Evolutionary conservation across 2,797 vertebrate genomes (phyloP).

Genomic region (Muscicapa striata): DNA sequence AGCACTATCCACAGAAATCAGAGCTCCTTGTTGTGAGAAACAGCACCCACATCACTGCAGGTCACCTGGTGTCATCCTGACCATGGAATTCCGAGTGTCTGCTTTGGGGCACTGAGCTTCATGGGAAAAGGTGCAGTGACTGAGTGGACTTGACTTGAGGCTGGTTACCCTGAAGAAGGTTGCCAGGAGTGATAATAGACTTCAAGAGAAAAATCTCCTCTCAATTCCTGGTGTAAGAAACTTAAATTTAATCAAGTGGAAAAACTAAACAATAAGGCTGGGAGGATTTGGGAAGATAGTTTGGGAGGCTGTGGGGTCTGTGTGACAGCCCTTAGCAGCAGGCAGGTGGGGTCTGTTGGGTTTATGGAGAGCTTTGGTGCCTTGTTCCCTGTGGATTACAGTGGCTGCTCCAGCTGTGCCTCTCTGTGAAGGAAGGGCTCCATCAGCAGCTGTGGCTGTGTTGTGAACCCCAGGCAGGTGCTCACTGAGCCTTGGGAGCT

Average conservation of each 20-base stretch:
- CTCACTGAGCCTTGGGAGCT: neutral
- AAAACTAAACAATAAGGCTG: neutral
- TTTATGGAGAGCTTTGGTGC: neutral
- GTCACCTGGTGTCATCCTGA: neutral
- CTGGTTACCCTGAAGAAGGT: neutral
- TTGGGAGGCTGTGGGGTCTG: neutral
- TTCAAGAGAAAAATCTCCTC: neutral
- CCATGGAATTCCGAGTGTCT: neutral
- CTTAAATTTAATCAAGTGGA: neutral
- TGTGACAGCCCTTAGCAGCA: neutral
- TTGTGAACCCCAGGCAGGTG: neutral
- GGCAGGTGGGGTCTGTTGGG: neutral
- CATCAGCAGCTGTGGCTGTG: neutral
- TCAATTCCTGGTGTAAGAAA: neutral
- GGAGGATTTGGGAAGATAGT: neutral
- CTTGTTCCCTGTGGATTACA: neutral
- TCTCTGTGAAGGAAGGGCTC: neutral
- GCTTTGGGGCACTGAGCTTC: neutral
- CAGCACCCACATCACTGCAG: rapidly evolving
- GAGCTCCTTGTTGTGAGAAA: neutral
- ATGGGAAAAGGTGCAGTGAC: neutral
- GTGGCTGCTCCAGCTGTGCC: neutral
- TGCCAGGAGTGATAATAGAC: neutral
- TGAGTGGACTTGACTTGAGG: neutral
- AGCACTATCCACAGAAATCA: neutral